A percentile compares a stretch with the other conserved stretches of the same genome.
These are phyloP conservation scores for Chrosomus eos DNA, from an alignment of 2,797 vertebrate genomes.

Conservation along the genomic window DNA sequence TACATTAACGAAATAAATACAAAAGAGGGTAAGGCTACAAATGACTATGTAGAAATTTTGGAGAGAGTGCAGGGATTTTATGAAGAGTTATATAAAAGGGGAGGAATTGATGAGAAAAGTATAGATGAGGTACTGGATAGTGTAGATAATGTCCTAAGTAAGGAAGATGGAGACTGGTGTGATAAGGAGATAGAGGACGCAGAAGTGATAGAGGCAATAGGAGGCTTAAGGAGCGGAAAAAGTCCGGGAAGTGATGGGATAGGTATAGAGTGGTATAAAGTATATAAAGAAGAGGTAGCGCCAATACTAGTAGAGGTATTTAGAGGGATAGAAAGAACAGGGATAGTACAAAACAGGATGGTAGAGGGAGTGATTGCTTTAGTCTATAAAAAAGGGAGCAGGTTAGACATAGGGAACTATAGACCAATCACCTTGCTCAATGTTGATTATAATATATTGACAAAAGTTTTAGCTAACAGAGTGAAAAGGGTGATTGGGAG, in stretches of 20 bases:
- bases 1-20: neutral
- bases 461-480: too few species aligned
- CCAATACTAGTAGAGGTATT: neutral
- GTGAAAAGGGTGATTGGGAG: too few species aligned
- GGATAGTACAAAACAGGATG: neutral
- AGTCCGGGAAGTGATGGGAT: neutral
- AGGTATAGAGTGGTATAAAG: neutral
- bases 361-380: neutral
- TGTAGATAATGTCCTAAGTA: neutral
- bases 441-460: neutral
- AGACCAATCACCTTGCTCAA: neutral
- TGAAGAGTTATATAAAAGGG: neutral
- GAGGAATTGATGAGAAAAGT: neutral
- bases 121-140: neutral
- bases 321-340: neutral
- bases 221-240: neutral
- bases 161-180: neutral
- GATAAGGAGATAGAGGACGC: neutral
- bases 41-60: neutral
- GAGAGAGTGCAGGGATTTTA: neutral
- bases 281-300: neutral
- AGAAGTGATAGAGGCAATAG: neutral
- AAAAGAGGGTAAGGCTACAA: neutral
- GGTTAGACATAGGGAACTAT: neutral
- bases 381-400: neutral